Base-by-base conservation (phyloP, 2,888 invertebrate genomes). In the Hyposoter dolosus region DNA sequence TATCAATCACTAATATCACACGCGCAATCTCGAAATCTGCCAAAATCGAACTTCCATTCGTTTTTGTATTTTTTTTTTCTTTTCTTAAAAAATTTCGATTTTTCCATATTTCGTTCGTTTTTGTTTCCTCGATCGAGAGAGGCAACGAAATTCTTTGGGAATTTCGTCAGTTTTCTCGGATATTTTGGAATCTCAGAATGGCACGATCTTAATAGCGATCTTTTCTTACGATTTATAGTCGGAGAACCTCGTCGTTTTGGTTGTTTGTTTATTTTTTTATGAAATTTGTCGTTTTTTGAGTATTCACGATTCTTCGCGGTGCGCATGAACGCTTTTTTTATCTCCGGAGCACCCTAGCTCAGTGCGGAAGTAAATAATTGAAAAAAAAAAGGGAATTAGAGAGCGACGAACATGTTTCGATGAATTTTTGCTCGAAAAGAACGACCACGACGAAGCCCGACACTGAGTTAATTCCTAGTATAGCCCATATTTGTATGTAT, bases 1-100 rank as follows among this genome's bases (percentile, higher is more conserved):
- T 90, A 88, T 88, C 88, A 88, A 84, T 90, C 88, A 84, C 87
- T 90, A 90, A 87, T 90, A 91, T 91, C 91, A 91, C 91, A 91
- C 90, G 84, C 87, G 87, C 82, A 84, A 84, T 15, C 79, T 71
- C 77, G 56, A 74, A 76, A 68, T 80, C 76, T 82, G 68, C 69
- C 56, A 60, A 68, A 68, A 68, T 83, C 50, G 50, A 78, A 63
- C 74, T 69, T 50, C 53, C 35, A 40, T 43, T 1, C 10, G 15
- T 53, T 65, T 28, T 81, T 28, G 23, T 35, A 10, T 6, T 4
- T 2, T 4, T 35, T 35, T 35, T 4, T 35, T 1, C 4, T 35
- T 35, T 72, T 74, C 12, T 15, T 63, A 12, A n/a, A 60, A 28
- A 60, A 60, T 60, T 60, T 23, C 23, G 12, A 23, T 56, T 56